Evolutionary conservation across 2,113 vertebrate genomes (phyloP).

Genomic region (Anthoscopus minutus): DNA sequence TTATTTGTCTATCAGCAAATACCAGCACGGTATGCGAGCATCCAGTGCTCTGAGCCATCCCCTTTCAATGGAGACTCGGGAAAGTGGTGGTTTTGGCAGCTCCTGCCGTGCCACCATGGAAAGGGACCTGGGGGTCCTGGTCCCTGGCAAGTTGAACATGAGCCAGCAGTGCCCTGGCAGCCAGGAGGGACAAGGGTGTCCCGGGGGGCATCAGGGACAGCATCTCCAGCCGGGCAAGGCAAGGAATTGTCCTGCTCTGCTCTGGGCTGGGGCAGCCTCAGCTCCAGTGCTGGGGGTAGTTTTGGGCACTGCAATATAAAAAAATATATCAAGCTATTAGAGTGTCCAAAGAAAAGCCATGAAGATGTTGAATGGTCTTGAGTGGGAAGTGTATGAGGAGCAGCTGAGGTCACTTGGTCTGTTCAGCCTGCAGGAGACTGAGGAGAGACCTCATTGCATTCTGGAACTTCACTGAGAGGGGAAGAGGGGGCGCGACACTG

Average conservation of each 20-base stretch:
- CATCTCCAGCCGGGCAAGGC: fast-evolving
- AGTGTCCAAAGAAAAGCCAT: not conserved
- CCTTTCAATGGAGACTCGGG: too few species aligned
- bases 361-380: not conserved
- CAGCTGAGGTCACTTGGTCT: not conserved
- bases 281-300: fast-evolving
- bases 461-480: not conserved
- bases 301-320: not conserved
- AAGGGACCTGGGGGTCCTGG: not conserved
- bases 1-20: too few species aligned
- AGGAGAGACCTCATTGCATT: not conserved
- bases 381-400: not conserved
- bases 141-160: not conserved
- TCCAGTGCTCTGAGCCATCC: too few species aligned
- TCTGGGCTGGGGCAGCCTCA: not conserved
- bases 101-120: too few species aligned
- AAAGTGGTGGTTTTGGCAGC: too few species aligned
- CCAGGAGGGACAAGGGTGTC: not conserved
- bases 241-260: not conserved
- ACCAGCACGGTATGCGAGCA: too few species aligned
- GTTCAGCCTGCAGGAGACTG: not conserved
- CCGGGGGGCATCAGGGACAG: not conserved
- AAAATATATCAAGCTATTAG: fast-evolving
- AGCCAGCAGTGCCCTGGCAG: not conserved
- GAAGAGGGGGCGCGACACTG: too few species aligned